Base-by-base conservation (phyloP, 2,797 vertebrate species). In the Rhabdophis nuchalis region DNA sequence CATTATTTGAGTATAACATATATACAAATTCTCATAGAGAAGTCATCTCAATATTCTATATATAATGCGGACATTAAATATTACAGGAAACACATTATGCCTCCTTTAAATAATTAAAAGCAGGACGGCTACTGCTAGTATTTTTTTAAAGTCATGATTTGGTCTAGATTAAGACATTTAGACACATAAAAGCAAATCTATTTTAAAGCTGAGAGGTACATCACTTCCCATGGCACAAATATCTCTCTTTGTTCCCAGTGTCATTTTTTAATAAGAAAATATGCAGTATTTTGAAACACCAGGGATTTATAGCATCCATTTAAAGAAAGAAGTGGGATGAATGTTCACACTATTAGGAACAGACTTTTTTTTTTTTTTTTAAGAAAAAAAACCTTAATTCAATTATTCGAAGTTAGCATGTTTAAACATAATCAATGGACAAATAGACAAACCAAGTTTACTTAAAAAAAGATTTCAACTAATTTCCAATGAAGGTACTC, bases 1-100 rank as follows among this genome's bases (percentile, higher is more conserved):
- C 97, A 97, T 96, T 94, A 95, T 95, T 94, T 93, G 93, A 91
- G 92, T 94, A 96, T 86, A 96, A 41, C 85, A 68, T 94, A 96
- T 94, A 94, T 92, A 97, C 95, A 96, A 88, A 94, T 92, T 93
- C 94, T 91, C 94, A 95, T 90, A 96, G 95, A 93, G 95, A 91
- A 93, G 57, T 0, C 54, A 27, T 57, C 94, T 95, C 95, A 91
- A 53, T 91, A 20, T 36, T 85, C 85, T 90, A 94, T 41, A 88
- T 92, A 88, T 92, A 95, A 14, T 95, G 54, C 94, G 93, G 93
- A 92, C 4, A 58, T 20, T 60, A 57, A 93, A 77, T 86, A 91
- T 93, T 92, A 94, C 23, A 92, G 4, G 92, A 92, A 32, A 53
- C 50, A 93, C 60, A 89, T 93, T 36, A 91, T 91, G 92, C 53